Conservation (phyloP, 2,797 vertebrate species). For the Tachyglossus aculeatus region DNA sequence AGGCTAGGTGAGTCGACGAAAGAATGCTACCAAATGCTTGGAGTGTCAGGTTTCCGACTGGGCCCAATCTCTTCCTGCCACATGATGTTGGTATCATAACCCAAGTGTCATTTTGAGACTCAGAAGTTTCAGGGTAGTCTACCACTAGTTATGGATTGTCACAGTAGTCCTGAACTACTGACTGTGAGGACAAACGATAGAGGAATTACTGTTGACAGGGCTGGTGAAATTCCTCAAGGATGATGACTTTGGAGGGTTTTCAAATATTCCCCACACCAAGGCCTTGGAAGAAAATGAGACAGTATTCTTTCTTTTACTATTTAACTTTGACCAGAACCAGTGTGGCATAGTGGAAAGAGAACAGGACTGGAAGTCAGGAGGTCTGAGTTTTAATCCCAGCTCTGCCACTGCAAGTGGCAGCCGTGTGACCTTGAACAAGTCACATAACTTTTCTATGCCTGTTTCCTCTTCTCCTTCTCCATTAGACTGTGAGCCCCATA, state of each 20-base stretch:
- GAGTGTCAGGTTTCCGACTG: not conserved
- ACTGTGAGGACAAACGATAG: constrained; percentile 26
- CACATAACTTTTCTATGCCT: too few species aligned
- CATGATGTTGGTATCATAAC: not conserved
- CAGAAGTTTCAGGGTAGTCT: not conserved
- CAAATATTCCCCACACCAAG: constrained; percentile 35
- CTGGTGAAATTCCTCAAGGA: constrained; percentile 45
- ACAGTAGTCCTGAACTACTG: constrained; percentile 35
- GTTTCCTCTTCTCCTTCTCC: too few species aligned
- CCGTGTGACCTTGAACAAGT: too few species aligned
- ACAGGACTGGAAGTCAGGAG: too few species aligned
- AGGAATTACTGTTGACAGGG: constrained; percentile 53
- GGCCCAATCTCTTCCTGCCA: not conserved
- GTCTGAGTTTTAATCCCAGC: too few species aligned
- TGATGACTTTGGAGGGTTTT: constrained; percentile 40
- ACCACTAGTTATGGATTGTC: constrained; percentile 20
- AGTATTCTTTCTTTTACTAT: constrained; percentile 27
- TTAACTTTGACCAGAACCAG: constrained; percentile 37
- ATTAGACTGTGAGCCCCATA: too few species aligned
- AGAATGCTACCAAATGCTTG: not conserved
- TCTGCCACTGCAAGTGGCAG: too few species aligned
- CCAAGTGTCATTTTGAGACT: constrained; percentile 20
- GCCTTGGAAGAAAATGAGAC: constrained; percentile 25
- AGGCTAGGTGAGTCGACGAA: constrained; percentile 2
- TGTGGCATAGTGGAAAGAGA: too few species aligned